A percentile compares a stretch with the other conserved stretches of the same genome.
Conservation (phyloP, 2,797 vertebrate genomes). For the Bufotes viridis region DNA sequence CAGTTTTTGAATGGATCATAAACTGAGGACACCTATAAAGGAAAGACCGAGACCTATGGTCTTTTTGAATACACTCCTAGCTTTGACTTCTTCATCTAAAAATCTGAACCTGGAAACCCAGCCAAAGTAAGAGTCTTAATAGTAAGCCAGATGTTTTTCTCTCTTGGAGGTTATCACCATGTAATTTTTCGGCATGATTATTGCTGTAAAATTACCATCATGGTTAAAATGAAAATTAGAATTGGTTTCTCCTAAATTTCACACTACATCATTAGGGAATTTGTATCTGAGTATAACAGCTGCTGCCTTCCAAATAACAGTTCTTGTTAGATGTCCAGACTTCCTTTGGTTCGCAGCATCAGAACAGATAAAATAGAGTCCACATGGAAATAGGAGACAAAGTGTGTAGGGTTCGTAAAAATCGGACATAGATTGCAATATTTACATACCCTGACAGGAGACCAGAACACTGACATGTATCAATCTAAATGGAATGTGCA, state of each 20-base stretch:
- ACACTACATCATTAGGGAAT: constrained; percentile 39
- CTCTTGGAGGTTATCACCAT: constrained; percentile 7
- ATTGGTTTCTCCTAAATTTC: constrained; percentile 51
- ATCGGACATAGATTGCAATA: neutral
- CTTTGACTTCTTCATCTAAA: too few relatives aligned
- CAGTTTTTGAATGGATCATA: too few relatives aligned
- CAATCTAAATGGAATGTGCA: neutral
- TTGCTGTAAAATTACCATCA: constrained; percentile 32
- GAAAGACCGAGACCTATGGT: too few relatives aligned
- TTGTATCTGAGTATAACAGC: constrained; percentile 40
- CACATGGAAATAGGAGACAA: neutral
- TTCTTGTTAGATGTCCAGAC: constrained; percentile 15
- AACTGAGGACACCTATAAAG: too few relatives aligned
- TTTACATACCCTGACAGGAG: constrained; percentile 1
- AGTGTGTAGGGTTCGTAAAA: neutral
- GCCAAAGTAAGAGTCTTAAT: neutral
- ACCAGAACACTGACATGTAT: neutral
- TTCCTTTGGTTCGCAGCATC: constrained; percentile 16
- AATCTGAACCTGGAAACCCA: too few relatives aligned
- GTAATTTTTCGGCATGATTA: neutral
- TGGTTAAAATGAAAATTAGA: constrained; percentile 47
- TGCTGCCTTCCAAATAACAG: constrained; percentile 19
- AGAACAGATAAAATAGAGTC: neutral
- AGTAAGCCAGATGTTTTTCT: neutral
- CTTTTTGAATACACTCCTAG: too few relatives aligned